Conservation (phyloP, 2,113 vertebrate species). For the Apus apus region DNA sequence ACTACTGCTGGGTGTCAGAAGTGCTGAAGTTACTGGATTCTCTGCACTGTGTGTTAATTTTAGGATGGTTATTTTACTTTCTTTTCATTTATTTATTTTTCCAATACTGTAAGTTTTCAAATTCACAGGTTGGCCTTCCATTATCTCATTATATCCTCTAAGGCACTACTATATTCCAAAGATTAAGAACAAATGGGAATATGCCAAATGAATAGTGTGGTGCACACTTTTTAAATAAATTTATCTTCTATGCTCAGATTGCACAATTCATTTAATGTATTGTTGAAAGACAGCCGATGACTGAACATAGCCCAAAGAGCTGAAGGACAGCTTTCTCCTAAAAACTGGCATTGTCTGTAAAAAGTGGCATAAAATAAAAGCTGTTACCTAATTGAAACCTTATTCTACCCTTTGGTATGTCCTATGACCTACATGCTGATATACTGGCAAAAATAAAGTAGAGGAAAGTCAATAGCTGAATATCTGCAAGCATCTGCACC, state of each 20-base stretch:
- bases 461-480: neutral
- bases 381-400: neutral
- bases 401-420: neutral
- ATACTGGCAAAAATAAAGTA: neutral
- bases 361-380: neutral
- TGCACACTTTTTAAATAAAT: neutral
- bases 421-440: neutral
- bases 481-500: neutral
- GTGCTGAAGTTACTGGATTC: neutral
- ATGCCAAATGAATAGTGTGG: neutral
- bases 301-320: neutral
- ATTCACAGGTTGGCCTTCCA: neutral
- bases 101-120: neutral
- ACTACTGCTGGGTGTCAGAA: neutral
- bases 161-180: neutral
- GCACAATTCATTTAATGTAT: neutral
- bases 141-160: neutral
- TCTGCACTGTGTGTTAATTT: neutral
- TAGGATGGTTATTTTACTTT: neutral
- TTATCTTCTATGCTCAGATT: neutral
- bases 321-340: constrained; percentile 5
- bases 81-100: neutral
- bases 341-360: neutral
- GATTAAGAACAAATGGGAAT: neutral
- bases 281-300: neutral